Conservation (phyloP, 2,797 vertebrate species). For the Masticophis lateralis region DNA sequence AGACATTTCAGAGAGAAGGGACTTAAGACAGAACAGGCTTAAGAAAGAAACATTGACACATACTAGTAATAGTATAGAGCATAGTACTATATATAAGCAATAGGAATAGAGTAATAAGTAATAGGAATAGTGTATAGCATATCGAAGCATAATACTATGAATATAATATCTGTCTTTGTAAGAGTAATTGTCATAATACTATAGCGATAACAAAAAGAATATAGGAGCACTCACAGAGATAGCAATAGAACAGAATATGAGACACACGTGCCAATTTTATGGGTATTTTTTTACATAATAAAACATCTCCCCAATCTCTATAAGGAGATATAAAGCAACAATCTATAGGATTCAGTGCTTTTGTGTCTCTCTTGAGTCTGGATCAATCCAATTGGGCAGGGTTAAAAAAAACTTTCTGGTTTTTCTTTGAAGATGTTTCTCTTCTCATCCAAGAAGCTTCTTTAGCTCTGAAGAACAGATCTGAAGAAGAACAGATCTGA, state of each 20-base stretch:
- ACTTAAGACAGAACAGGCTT: neutral
- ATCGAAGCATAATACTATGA: neutral
- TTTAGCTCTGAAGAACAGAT: too few relatives aligned
- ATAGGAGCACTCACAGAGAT: neutral
- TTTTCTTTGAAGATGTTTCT: too few relatives aligned
- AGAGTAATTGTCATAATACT: neutral
- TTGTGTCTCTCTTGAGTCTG: neutral
- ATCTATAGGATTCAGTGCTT: neutral
- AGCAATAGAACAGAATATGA: neutral
- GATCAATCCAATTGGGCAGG: neutral
- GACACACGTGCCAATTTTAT: neutral
- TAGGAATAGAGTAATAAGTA: neutral
- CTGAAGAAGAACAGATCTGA: too few relatives aligned
- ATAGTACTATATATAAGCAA: neutral
- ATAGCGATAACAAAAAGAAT: neutral
- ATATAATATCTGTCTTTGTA: neutral
- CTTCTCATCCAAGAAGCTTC: too few relatives aligned
- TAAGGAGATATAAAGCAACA: neutral
- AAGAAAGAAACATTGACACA: neutral
- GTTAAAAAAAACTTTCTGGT: neutral
- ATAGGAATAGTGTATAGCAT: neutral
- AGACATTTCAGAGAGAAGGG: neutral
- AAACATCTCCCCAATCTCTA: neutral
- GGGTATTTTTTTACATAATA: neutral
- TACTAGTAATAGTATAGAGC: neutral